Evolutionary conservation across 2,888 invertebrate species (phyloP), one percentile per base, ranked within the genome.

Genomic region (Ochlodes sylvanus): DNA sequence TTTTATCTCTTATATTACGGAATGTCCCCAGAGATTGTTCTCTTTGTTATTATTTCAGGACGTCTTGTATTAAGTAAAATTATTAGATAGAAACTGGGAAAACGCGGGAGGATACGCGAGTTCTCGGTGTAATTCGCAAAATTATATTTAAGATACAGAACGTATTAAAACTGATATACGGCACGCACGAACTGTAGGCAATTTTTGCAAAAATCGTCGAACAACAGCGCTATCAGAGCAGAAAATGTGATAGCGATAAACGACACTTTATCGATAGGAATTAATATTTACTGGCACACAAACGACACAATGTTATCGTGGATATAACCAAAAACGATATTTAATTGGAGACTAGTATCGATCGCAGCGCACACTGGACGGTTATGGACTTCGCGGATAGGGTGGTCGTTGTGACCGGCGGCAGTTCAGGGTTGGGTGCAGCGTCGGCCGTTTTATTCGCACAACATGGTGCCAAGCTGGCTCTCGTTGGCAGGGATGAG

Each of bases 341-440:
- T 57, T 56, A 5, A n/a, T 50, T 38, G 7, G 9, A n/a, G 27
- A 7, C n/a, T 27, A 65, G 65, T 65, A 27, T 17, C 21, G 41
- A 21, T 15, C 34, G 32, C 32, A 9, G 19, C 9, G 15, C 41
- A 42, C 17, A 57, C 38, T 15, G 15, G 27, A 34, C 17, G 60
- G 47, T 34, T 15, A 66, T 88, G 80, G 82, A 86, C 72, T 80
- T 87, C 70, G 79, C 78, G 55, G 83, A 82, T 14, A 86, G 85
- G 78, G 82, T 85, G 6, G 85, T 81, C 12, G 80, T 89, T 34
- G 81, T 88, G 12, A 88, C 88, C 15, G 87, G 88, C 2, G 83
- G 84, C 2, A 88, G 88, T 72, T 87, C 87, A 10, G 88, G 87
- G 0, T 87, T 87, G 10, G 88, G 88, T 1, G 88, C 88, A 0